phyloP scores from a whole-genome alignment of 2,113 vertebrate species.

The Bufo gargarizans region DNA sequence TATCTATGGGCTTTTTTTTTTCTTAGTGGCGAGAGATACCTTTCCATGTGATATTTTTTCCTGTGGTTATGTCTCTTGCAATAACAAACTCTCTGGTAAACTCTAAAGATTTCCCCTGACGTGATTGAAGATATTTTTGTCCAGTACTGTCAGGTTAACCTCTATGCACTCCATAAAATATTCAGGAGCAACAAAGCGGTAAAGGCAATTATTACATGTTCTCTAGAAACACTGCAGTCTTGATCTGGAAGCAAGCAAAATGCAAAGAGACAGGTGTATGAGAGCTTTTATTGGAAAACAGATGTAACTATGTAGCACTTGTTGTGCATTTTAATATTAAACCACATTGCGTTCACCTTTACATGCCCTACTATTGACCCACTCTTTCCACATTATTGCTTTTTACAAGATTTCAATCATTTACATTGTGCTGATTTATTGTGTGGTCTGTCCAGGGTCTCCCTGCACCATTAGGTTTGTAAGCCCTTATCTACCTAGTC shows the following conservation, averaged over 20 bases:
- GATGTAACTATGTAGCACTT: constrained; percentile 26
- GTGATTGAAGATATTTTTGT: constrained; percentile 42
- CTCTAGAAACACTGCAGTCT: constrained; percentile 34
- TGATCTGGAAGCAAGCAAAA: constrained; percentile 41
- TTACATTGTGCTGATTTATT: constrained; percentile 44
- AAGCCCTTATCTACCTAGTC: constrained; percentile 33
- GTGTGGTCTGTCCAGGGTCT: constrained; percentile 34
- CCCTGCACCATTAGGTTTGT: constrained; percentile 49
- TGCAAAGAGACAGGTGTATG: constrained; percentile 26
- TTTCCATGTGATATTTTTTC: neutral
- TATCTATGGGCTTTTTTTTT: neutral
- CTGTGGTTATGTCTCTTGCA: neutral
- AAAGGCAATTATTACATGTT: constrained; percentile 21
- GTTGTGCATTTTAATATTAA: constrained; percentile 44
- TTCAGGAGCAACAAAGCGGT: constrained; percentile 41
- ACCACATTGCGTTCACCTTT: constrained; percentile 27
- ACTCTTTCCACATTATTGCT: constrained; percentile 11
- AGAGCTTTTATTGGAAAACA: constrained; percentile 35
- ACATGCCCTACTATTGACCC: constrained; percentile 30
- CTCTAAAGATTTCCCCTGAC: constrained; percentile 3
- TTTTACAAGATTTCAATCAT: constrained; percentile 35
- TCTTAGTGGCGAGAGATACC: neutral
- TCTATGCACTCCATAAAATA: constrained; percentile 46
- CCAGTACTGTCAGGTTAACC: constrained; percentile 44
- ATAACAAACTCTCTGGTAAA: neutral